Evolutionary conservation across 2,797 vertebrate genomes (phyloP).

Genomic region (Rhabdomys pumilio): DNA sequence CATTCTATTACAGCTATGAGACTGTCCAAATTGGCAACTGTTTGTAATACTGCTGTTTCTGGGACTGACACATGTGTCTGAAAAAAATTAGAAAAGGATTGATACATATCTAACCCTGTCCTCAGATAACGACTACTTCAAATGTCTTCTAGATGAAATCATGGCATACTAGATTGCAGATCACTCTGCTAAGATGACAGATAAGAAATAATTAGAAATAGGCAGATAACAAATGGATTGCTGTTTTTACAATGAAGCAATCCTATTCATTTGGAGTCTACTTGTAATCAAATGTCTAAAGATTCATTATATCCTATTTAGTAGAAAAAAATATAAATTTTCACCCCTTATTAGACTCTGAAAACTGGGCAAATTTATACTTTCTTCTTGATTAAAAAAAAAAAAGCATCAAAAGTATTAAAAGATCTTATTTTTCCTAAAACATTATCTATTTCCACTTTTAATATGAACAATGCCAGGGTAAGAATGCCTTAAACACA

Average conservation of each 20-base stretch:
- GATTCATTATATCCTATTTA: slow-evolving; percentile 44
- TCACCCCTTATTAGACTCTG: background rate
- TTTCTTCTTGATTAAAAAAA: background rate
- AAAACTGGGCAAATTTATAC: slow-evolving; percentile 59
- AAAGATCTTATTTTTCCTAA: slow-evolving; percentile 51
- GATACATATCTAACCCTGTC: background rate
- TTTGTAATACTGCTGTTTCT: slow-evolving; percentile 96
- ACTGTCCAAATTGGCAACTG: slow-evolving; percentile 94
- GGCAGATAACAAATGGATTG: background rate
- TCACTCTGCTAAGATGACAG: slow-evolving; percentile 14
- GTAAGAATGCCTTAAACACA: slow-evolving; percentile 23
- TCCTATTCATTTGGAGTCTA: background rate
- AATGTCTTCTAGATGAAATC: slow-evolving; percentile 38
- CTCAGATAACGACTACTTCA: slow-evolving; percentile 21
- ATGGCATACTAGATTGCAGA: background rate
- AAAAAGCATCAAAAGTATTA: slow-evolving; percentile 10
- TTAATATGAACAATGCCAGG: slow-evolving; percentile 39
- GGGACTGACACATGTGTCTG: slow-evolving; percentile 96
- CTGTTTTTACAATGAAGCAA: background rate
- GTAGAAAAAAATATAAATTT: slow-evolving; percentile 28
- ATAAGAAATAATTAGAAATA: background rate
- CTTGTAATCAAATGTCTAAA: slow-evolving; percentile 36
- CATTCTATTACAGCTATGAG: slow-evolving; percentile 97
- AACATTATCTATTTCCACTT: slow-evolving; percentile 25
- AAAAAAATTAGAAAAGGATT: slow-evolving; percentile 67